A percentile compares a stretch with the other conserved stretches of the same genome.
Conservation (phyloP, 2,113 vertebrate genomes). For the Bubo blakistoni region DNA sequence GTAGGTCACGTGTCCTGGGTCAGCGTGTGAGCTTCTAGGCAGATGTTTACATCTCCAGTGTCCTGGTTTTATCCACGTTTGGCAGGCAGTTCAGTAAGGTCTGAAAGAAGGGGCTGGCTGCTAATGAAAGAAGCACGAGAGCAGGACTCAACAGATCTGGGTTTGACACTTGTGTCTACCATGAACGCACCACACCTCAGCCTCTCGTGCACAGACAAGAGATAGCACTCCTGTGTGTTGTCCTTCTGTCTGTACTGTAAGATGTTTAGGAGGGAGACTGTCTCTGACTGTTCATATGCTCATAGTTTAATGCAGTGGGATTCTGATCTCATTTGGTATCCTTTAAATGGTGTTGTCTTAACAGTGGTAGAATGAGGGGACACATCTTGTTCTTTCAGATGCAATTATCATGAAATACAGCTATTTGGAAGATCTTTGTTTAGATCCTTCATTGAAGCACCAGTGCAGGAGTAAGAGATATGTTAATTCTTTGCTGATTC, state of each 20-base stretch:
- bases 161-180: background rate
- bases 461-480: background rate
- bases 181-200: background rate
- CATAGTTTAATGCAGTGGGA: background rate
- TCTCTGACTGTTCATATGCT: background rate
- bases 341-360: background rate
- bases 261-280: background rate
- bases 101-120: background rate
- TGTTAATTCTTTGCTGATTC: background rate
- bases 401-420: background rate
- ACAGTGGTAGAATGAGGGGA: background rate
- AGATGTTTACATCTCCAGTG: background rate
- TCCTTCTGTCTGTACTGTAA: background rate
- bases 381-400: background rate
- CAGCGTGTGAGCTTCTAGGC: background rate
- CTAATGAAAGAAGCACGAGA: background rate
- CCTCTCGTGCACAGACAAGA: background rate
- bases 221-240: background rate
- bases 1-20: conserved; percentile 56
- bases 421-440: background rate
- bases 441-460: background rate
- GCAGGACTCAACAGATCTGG: background rate
- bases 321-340: background rate
- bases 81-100: background rate
- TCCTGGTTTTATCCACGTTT: fast-evolving